Conservation (phyloP, 2,797 vertebrate species). For the Gymnocypris eckloni region DNA sequence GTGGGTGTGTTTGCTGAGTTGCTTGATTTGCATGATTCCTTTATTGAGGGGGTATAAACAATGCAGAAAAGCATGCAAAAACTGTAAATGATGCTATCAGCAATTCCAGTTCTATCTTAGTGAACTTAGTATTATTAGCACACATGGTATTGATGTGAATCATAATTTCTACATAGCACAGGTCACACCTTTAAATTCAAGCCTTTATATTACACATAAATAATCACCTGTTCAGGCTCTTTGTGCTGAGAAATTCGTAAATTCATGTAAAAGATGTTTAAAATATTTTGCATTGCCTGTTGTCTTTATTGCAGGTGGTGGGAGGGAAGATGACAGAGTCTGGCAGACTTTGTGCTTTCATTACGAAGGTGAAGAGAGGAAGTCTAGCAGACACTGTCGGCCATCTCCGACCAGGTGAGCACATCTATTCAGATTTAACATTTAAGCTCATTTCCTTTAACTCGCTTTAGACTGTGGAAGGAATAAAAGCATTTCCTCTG, state of each 20-base stretch:
- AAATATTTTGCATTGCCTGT: not conserved
- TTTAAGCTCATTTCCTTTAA: not conserved
- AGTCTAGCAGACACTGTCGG: conserved; percentile 97
- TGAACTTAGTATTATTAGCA: not conserved
- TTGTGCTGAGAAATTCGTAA: not conserved
- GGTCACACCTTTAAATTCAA: not conserved
- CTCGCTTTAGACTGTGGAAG: not conserved
- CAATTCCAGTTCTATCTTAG: not conserved
- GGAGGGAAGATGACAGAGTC: conserved; percentile 97
- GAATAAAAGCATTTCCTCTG: not conserved
- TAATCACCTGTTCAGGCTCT: too few relatives aligned
- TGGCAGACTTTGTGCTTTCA: conserved; percentile 95
- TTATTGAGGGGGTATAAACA: not conserved
- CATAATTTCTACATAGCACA: not conserved
- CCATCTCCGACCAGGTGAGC: conserved; percentile 92
- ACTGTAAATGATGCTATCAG: not conserved
- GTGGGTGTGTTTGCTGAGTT: not conserved
- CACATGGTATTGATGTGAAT: not conserved
- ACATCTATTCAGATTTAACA: not conserved
- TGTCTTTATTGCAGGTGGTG: conserved; percentile 84
- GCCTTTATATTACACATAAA: not conserved
- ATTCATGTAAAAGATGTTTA: not conserved
- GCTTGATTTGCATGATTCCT: not conserved
- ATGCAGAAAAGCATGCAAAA: not conserved
- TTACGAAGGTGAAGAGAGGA: conserved; percentile 98